A percentile compares a stretch with the other conserved stretches of the same genome.
These are phyloP conservation scores for Gonatopus flavifemur DNA, from an alignment of 1,140 invertebrate species.

Conservation along the genomic window DNA sequence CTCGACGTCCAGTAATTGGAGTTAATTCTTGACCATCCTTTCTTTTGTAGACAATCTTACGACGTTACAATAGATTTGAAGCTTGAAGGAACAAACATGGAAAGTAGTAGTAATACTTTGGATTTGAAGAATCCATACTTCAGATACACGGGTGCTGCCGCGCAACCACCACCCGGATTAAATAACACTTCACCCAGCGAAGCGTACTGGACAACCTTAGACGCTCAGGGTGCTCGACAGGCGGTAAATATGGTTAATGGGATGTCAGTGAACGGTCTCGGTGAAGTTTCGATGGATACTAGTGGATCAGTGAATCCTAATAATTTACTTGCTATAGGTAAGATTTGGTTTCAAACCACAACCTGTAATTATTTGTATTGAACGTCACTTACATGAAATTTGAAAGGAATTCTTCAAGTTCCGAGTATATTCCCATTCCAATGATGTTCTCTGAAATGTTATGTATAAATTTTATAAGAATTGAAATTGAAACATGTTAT, in stretches of 20 bases:
- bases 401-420: no score
- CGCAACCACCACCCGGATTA: constrained; percentile 85
- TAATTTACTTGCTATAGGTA: constrained; percentile 62
- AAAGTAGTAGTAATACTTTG: constrained; percentile 82
- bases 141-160: constrained; percentile 84
- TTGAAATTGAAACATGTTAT: no score
- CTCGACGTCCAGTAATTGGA: no score
- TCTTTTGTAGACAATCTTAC: constrained; percentile 87
- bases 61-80: constrained; percentile 96
- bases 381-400: constrained; percentile 7
- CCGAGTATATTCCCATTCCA: constrained; percentile 2
- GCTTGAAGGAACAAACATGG: constrained; percentile 83
- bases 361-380: constrained; percentile 36
- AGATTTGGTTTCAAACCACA: constrained; percentile 42
- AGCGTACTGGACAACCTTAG: constrained; percentile 84
- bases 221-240: constrained; percentile 72
- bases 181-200: constrained; percentile 90
- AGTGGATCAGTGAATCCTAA: constrained; percentile 59
- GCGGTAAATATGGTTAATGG: constrained; percentile 80
- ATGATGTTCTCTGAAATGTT: no score
- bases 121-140: constrained; percentile 99
- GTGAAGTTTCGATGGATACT: constrained; percentile 72
- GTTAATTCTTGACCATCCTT: no score
- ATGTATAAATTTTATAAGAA: no score
- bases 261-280: constrained; percentile 75